phyloP scores from a whole-genome alignment of 2,113 vertebrate species.

The Heterochromis multidens region DNA sequence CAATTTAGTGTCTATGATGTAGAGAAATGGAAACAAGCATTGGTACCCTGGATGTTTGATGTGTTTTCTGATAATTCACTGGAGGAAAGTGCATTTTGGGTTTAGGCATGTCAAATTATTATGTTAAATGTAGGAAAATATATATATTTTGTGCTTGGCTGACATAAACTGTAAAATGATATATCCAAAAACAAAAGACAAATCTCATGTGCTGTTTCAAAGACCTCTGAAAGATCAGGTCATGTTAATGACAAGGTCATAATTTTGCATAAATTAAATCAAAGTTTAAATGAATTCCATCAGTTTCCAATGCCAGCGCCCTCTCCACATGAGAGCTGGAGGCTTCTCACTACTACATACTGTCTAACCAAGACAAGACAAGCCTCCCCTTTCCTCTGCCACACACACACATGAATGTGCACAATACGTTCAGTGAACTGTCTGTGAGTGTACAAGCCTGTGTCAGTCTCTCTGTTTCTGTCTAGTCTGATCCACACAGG shows the following conservation, averaged over 20 bases:
- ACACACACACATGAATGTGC: accelerated
- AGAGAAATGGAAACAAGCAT: no score
- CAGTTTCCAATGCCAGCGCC: accelerated
- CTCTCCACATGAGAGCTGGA: not conserved
- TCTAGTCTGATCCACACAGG: not conserved
- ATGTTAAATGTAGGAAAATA: not conserved
- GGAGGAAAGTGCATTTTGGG: not conserved
- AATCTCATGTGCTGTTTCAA: not conserved
- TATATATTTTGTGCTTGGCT: not conserved
- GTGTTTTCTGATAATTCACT: not conserved
- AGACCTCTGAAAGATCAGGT: not conserved
- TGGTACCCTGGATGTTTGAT: no score
- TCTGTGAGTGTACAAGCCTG: not conserved
- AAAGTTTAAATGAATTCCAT: not conserved
- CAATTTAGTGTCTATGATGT: no score
- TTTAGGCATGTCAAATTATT: not conserved
- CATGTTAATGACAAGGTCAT: not conserved
- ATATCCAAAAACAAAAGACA: not conserved
- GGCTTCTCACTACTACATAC: not conserved
- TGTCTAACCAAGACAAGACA: not conserved
- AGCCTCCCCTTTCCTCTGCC: not conserved
- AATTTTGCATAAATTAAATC: accelerated
- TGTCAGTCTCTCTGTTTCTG: not conserved
- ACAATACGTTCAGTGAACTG: not conserved
- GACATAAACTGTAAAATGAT: not conserved